A percentile compares a stretch with the other conserved stretches of the same genome.
Conservation (phyloP, 1,140 invertebrate genomes). For the Trichomalopsis sarcophagae region DNA sequence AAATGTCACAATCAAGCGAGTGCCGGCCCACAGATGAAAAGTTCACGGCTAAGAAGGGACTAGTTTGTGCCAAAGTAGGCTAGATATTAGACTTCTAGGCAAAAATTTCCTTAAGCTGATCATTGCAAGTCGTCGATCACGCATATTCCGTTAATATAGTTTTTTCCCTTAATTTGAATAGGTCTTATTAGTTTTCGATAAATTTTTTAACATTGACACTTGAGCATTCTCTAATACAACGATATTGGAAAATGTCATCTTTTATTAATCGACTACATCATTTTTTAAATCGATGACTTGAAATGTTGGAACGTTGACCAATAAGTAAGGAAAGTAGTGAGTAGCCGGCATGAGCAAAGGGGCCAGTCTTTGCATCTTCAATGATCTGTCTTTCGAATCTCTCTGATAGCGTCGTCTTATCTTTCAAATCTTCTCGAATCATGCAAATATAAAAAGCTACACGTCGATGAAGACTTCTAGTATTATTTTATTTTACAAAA, state of each 20-base stretch:
- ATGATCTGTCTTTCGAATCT: slow-evolving; percentile 73
- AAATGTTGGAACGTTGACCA: slow-evolving; percentile 33
- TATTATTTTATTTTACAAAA: slow-evolving; percentile 54
- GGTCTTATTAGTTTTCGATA: background rate
- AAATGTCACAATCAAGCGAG: slow-evolving; percentile 64
- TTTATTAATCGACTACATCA: background rate
- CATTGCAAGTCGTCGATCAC: slow-evolving; percentile 19
- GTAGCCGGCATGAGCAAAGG: slow-evolving; percentile 73
- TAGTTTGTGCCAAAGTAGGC: slow-evolving; percentile 72
- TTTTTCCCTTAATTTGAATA: background rate
- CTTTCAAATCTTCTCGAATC: slow-evolving; percentile 20
- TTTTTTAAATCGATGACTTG: slow-evolving; percentile 1
- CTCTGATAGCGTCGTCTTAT: slow-evolving; percentile 53
- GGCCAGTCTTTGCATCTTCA: slow-evolving; percentile 72
- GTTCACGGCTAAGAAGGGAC: slow-evolving; percentile 13
- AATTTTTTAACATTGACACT: background rate
- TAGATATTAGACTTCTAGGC: slow-evolving; percentile 52
- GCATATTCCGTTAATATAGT: background rate
- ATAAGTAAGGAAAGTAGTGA: slow-evolving; percentile 47
- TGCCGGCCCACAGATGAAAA: slow-evolving; percentile 66
- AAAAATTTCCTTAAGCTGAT: slow-evolving; percentile 33
- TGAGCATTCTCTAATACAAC: background rate
- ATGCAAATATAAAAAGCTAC: background rate
- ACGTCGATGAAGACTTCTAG: slow-evolving; percentile 49
- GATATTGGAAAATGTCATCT: background rate